These are phyloP conservation scores for Champsocephalus gunnari DNA, from an alignment of 2,797 vertebrate species.

Conservation along the genomic window DNA sequence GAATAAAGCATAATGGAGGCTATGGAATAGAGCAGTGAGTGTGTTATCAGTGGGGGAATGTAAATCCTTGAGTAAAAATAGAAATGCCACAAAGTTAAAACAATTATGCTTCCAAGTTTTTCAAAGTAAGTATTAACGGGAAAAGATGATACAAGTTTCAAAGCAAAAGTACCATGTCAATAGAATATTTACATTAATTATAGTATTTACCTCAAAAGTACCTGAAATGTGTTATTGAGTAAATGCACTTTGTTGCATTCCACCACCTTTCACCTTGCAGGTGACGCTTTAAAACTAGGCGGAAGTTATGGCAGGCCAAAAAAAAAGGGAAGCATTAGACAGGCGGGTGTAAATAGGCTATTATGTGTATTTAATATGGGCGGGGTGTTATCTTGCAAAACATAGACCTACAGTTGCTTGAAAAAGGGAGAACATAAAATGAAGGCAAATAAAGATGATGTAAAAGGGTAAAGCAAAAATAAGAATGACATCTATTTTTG, in stretches of 20 bases:
- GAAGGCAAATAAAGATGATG: not conserved
- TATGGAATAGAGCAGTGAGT: not conserved
- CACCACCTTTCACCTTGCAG: not conserved
- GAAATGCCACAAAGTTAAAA: not conserved
- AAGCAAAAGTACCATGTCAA: too few relatives aligned
- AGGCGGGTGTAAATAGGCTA: conserved; percentile 21
- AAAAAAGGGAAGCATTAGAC: not conserved
- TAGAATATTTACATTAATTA: too few relatives aligned
- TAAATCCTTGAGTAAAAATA: not conserved
- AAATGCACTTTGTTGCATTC: not conserved
- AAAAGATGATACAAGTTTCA: not conserved
- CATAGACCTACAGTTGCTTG: not conserved
- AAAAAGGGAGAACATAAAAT: not conserved
- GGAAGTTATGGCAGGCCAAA: not conserved
- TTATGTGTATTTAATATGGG: not conserved
- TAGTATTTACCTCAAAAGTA: not conserved
- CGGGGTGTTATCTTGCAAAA: not conserved
- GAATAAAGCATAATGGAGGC: not conserved
- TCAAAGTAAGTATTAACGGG: not conserved
- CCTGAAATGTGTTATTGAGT: too few relatives aligned
- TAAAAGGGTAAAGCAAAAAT: too few relatives aligned
- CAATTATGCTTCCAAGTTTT: not conserved
- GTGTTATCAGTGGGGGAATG: not conserved
- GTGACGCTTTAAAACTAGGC: not conserved
- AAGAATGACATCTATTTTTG: not conserved